A percentile compares a stretch with the other conserved stretches of the same genome.
These are phyloP conservation scores for Petrophora chlorosata DNA, from an alignment of 2,888 invertebrate species.

Conservation along the genomic window DNA sequence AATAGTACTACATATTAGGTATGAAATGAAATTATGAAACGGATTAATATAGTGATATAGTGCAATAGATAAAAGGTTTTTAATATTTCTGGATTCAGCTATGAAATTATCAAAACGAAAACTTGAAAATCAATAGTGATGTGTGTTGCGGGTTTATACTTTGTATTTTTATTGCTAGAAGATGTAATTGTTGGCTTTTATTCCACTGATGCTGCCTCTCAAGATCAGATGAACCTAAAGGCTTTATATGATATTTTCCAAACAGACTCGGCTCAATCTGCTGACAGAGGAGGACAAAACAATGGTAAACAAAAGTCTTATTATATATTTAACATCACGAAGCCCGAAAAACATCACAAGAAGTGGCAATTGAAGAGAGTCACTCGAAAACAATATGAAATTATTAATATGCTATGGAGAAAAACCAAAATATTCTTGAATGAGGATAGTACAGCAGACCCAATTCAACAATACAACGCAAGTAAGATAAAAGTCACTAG, in stretches of 20 bases:
- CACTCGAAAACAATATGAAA: constrained; percentile 61
- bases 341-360: constrained; percentile 25
- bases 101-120: not conserved
- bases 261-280: not conserved
- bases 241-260: not conserved
- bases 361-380: constrained; percentile 57
- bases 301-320: not conserved
- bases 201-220: constrained; percentile 1
- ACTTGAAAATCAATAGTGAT: constrained; percentile 1
- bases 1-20: no score
- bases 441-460: constrained; percentile 28
- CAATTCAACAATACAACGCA: constrained; percentile 5
- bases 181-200: constrained; percentile 14
- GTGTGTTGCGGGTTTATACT: constrained; percentile 13
- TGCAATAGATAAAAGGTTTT: no score
- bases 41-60: no score
- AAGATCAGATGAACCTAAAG: constrained; percentile 1
- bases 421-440: constrained; percentile 59
- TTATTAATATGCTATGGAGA: constrained; percentile 64
- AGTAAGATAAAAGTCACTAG: constrained; percentile 24
- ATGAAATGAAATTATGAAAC: no score
- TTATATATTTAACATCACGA: not conserved
- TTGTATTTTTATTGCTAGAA: constrained; percentile 18
- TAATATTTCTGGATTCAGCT: no score
- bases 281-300: not conserved